A percentile compares a stretch with the other conserved stretches of the same genome.
phyloP scores from a whole-genome alignment of 1,140 invertebrate genomes.

The Orchestia grillus region DNA sequence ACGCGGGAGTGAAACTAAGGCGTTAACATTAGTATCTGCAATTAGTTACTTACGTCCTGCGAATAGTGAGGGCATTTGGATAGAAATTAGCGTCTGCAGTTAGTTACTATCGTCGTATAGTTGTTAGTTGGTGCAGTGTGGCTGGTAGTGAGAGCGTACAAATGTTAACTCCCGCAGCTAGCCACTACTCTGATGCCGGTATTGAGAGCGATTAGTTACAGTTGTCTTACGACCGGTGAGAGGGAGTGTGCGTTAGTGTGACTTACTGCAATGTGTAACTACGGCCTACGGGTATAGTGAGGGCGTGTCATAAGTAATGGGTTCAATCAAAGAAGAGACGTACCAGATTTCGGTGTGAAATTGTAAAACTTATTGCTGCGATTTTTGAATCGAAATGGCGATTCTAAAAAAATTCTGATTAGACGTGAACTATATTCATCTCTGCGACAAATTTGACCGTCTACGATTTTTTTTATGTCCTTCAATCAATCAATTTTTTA shows the following conservation, averaged over 20 bases:
- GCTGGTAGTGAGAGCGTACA: background rate
- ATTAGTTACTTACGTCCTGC: background rate
- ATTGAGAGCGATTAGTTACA: background rate
- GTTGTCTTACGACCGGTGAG: background rate
- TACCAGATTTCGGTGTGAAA: background rate
- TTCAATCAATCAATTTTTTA: too few relatives aligned
- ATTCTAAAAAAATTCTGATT: too few relatives aligned
- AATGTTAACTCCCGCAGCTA: background rate
- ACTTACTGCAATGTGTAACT: background rate
- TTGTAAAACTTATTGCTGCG: too few relatives aligned
- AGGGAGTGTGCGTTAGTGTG: background rate
- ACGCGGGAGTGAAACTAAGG: too few relatives aligned
- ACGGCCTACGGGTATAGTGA: background rate
- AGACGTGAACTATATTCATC: too few relatives aligned
- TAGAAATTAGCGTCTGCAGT: too few relatives aligned
- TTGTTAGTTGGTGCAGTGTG: too few relatives aligned
- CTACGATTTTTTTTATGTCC: too few relatives aligned
- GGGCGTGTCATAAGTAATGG: background rate
- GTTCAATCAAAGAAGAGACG: background rate
- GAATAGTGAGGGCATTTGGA: background rate
- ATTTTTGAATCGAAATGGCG: too few relatives aligned
- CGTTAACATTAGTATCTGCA: too few relatives aligned
- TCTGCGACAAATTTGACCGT: too few relatives aligned
- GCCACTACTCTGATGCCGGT: background rate
- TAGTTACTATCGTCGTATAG: too few relatives aligned